phyloP scores from a whole-genome alignment of 2,888 invertebrate species.

The Xiphydria camelus region DNA sequence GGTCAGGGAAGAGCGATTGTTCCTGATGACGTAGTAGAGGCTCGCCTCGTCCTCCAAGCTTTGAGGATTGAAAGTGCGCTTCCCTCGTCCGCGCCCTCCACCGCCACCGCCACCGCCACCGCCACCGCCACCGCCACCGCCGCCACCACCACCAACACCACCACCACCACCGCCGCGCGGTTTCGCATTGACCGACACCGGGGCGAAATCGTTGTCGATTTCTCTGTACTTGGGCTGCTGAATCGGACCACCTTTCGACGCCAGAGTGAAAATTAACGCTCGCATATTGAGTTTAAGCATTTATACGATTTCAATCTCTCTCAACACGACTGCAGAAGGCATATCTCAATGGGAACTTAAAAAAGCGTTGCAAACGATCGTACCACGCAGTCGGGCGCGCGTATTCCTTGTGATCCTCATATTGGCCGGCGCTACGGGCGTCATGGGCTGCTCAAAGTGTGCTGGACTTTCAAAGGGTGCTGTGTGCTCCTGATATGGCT shows the following conservation, averaged over 20 bases:
- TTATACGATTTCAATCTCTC: no score
- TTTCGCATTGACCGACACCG: constrained; percentile 16
- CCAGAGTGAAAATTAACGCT: no score
- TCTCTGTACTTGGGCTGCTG: constrained; percentile 55
- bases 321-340: no score
- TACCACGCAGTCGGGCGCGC: constrained; percentile 54
- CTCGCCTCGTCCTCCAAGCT: constrained; percentile 77
- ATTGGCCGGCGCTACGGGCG: constrained; percentile 50
- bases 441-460: constrained; percentile 55
- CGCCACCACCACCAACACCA: constrained; percentile 58
- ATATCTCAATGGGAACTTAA: no score
- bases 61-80: constrained; percentile 36
- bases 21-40: constrained; percentile 80
- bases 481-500: constrained; percentile 44
- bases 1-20: constrained; percentile 80
- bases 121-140: constrained; percentile 55
- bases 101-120: constrained; percentile 53
- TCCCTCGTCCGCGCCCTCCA: constrained; percentile 59
- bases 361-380: constrained; percentile 10
- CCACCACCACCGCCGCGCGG: constrained; percentile 26
- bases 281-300: no score
- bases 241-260: constrained; percentile 47
- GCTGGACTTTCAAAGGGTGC: constrained; percentile 41
- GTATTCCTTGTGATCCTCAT: constrained; percentile 58
- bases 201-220: constrained; percentile 48